Percentiles rank a stretch among this genome's conserved stretches.
phyloP scores from a whole-genome alignment of 2,888 invertebrate species.

The Lomographa bimaculata region DNA sequence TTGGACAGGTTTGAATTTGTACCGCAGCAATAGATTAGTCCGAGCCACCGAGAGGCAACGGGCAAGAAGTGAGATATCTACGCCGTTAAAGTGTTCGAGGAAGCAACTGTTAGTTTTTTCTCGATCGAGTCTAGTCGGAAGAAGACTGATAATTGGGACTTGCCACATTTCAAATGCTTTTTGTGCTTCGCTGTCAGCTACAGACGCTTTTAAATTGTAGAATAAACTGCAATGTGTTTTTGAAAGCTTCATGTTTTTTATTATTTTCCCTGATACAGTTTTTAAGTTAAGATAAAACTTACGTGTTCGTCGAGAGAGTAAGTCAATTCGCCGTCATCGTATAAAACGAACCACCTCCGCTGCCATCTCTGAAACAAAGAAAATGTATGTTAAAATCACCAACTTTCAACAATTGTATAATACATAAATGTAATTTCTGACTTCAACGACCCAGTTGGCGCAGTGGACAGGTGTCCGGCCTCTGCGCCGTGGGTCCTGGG shows the following conservation, averaged over 20 bases:
- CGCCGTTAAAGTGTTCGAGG: conserved; percentile 39
- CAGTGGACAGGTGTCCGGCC: too few relatives aligned
- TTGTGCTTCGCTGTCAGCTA: conserved; percentile 14
- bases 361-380: conserved; percentile 97
- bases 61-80: conserved; percentile 39
- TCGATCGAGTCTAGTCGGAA: conserved; percentile 31
- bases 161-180: too few relatives aligned
- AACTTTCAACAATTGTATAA: too few relatives aligned
- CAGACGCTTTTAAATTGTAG: not conserved
- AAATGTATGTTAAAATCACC: conserved; percentile 14
- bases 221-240: too few relatives aligned
- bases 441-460: too few relatives aligned
- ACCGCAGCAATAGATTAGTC: conserved; percentile 40
- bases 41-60: conserved; percentile 8
- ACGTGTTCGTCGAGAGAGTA: conserved; percentile 99
- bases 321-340: conserved; percentile 98
- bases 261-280: too few relatives aligned
- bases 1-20: conserved; percentile 42
- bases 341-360: conserved; percentile 98
- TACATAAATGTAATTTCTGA: too few relatives aligned
- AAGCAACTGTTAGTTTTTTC: conserved; percentile 39
- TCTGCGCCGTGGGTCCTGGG: too few relatives aligned
- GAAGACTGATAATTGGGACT: conserved; percentile 33
- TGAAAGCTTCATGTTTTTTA: too few relatives aligned
- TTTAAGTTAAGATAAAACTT: too few relatives aligned